phyloP scores from a whole-genome alignment of 2,888 invertebrate species.

The Caenorhabditis afra region DNA sequence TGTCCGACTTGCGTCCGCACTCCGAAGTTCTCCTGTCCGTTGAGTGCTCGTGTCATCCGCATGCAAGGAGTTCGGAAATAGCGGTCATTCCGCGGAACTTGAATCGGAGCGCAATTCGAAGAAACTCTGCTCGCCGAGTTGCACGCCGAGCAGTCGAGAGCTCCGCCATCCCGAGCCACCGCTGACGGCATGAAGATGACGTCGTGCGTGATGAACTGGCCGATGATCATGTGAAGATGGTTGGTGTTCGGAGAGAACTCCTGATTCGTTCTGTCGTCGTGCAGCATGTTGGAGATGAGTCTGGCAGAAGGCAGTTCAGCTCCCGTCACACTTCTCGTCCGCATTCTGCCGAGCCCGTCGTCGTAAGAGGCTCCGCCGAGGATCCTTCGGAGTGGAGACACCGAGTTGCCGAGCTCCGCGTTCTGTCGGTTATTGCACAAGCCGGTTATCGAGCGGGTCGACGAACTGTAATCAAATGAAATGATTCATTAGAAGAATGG shows the following conservation, averaged over 20 bases:
- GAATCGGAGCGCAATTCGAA: conserved; percentile 91
- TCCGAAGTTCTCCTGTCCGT: conserved; percentile 89
- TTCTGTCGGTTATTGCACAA: conserved; percentile 89
- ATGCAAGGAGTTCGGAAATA: conserved; percentile 84
- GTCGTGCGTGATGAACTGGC: conserved; percentile 94
- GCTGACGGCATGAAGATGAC: conserved; percentile 91
- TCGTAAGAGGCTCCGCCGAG: conserved; percentile 87
- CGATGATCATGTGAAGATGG: conserved; percentile 88
- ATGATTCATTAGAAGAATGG: not conserved
- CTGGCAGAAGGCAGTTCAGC: conserved; percentile 57
- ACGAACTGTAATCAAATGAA: conserved; percentile 9
- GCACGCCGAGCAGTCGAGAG: conserved; percentile 84
- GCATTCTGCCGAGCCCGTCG: conserved; percentile 61
- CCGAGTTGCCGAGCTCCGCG: conserved; percentile 88
- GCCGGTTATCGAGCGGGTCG: conserved; percentile 84
- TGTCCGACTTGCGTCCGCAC: conserved; percentile 64
- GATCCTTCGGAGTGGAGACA: conserved; percentile 89
- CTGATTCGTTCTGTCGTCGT: conserved; percentile 48
- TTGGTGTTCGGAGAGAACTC: conserved; percentile 50
- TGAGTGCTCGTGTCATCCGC: conserved; percentile 93
- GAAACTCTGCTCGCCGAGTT: conserved; percentile 91
- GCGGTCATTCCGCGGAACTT: conserved; percentile 82
- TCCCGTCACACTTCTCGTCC: conserved; percentile 47
- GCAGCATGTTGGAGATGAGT: conserved; percentile 58
- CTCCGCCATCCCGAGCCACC: conserved; percentile 31